These are phyloP conservation scores for Episyrphus balteatus DNA, from an alignment of 1,140 invertebrate genomes.

Conservation along the genomic window DNA sequence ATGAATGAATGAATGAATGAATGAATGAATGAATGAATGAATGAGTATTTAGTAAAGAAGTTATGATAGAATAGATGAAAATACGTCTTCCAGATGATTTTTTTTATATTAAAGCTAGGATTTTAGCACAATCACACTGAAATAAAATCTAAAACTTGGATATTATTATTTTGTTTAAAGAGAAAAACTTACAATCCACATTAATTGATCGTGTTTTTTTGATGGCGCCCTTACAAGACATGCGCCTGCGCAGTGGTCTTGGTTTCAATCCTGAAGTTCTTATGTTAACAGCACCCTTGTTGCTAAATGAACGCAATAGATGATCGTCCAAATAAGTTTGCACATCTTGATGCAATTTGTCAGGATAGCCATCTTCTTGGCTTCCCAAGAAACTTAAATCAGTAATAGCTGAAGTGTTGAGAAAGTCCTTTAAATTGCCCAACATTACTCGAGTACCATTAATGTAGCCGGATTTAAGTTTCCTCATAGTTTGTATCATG, in stretches of 20 bases:
- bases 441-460: constrained; percentile 93
- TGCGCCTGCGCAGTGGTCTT: constrained; percentile 51
- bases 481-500: constrained; percentile 95
- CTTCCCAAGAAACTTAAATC: constrained; percentile 90
- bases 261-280: constrained; percentile 40
- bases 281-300: constrained; percentile 54
- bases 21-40: too few relatives aligned
- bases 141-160: too few relatives aligned
- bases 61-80: too few relatives aligned
- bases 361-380: constrained; percentile 80
- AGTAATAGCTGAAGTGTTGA: constrained; percentile 91
- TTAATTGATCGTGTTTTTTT: constrained; percentile 80
- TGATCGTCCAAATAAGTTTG: constrained; percentile 81
- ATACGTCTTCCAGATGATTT: too few relatives aligned
- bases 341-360: constrained; percentile 71
- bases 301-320: constrained; percentile 64
- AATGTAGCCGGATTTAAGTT: constrained; percentile 96
- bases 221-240: constrained; percentile 77
- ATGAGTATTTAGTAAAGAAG: too few relatives aligned
- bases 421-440: constrained; percentile 81
- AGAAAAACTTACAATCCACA: constrained; percentile 68
- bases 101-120: too few relatives aligned
- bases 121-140: too few relatives aligned
- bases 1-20: too few relatives aligned
- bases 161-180: too few relatives aligned